Evolutionary conservation across 2,797 vertebrate species (phyloP).

Genomic region (Nyctalus aviator): DNA sequence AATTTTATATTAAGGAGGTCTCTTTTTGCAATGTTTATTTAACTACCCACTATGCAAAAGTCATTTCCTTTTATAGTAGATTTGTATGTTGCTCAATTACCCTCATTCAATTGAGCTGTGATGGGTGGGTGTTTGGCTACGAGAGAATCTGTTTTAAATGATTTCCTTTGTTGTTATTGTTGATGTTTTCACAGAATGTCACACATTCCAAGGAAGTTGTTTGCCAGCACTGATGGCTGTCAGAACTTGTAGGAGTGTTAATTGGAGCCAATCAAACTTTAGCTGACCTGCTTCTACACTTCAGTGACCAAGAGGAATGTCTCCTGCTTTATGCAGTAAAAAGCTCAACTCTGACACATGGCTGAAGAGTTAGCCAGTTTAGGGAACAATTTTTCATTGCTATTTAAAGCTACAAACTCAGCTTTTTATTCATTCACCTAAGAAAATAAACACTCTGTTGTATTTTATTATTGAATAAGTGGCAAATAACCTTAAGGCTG

Average conservation of each 20-base stretch:
- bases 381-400: neutral
- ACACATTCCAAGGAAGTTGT: constrained; percentile 49
- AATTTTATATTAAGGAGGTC: constrained; percentile 43
- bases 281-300: constrained; percentile 59
- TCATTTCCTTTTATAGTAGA: constrained; percentile 63
- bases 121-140: constrained; percentile 56
- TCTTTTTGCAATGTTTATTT: constrained; percentile 21
- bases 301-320: constrained; percentile 67
- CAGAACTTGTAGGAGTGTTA: constrained; percentile 67
- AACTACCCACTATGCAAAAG: constrained; percentile 17
- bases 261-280: constrained; percentile 68
- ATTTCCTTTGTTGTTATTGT: constrained; percentile 69
- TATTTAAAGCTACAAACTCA: neutral
- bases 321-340: constrained; percentile 43
- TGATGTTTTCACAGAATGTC: constrained; percentile 62
- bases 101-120: neutral
- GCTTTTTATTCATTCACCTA: neutral
- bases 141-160: constrained; percentile 54
- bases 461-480: constrained; percentile 29
- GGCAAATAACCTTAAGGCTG: neutral
- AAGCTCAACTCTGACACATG: neutral
- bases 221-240: constrained; percentile 52
- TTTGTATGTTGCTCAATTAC: constrained; percentile 45
- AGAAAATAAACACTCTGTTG: constrained; percentile 11
- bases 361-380: neutral